These are phyloP conservation scores for Mimachlamys varia DNA, from an alignment of 2,888 invertebrate species.

Conservation along the genomic window DNA sequence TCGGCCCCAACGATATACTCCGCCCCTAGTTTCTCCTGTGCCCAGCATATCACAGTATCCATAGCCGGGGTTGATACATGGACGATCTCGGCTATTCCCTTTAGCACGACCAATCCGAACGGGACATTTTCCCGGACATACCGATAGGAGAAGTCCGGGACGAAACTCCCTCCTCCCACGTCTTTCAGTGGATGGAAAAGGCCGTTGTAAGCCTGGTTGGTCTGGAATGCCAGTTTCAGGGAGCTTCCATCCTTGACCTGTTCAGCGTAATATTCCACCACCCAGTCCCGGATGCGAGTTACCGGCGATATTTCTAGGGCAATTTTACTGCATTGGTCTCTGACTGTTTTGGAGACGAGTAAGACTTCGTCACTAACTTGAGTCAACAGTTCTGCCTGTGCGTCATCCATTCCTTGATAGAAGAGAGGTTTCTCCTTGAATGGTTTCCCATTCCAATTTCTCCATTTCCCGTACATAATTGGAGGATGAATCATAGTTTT, in stretches of 20 bases:
- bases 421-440: slow-evolving; percentile 62
- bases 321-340: slow-evolving; percentile 48
- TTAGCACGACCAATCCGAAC: slow-evolving; percentile 69
- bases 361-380: slow-evolving; percentile 61
- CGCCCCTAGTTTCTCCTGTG: slow-evolving; percentile 68
- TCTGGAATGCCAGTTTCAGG: slow-evolving; percentile 63
- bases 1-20: slow-evolving; percentile 66
- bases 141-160: slow-evolving; percentile 63
- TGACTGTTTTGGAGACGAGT: slow-evolving; percentile 56
- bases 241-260: slow-evolving; percentile 65
- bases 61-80: slow-evolving; percentile 64
- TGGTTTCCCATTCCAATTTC: slow-evolving; percentile 67
- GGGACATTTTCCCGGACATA: slow-evolving; percentile 71
- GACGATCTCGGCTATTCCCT: slow-evolving; percentile 67
- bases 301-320: slow-evolving; percentile 61
- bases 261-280: slow-evolving; percentile 63
- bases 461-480: slow-evolving; percentile 71
- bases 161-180: slow-evolving; percentile 37
- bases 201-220: slow-evolving; percentile 69
- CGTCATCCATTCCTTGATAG: slow-evolving; percentile 67
- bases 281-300: slow-evolving; percentile 67
- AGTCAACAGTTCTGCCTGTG: slow-evolving; percentile 55
- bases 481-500: slow-evolving; percentile 68
- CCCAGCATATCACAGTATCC: slow-evolving; percentile 72
- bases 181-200: slow-evolving; percentile 64